Conservation (phyloP, 2,113 vertebrate genomes). For the Eretmochelys imbricata region DNA sequence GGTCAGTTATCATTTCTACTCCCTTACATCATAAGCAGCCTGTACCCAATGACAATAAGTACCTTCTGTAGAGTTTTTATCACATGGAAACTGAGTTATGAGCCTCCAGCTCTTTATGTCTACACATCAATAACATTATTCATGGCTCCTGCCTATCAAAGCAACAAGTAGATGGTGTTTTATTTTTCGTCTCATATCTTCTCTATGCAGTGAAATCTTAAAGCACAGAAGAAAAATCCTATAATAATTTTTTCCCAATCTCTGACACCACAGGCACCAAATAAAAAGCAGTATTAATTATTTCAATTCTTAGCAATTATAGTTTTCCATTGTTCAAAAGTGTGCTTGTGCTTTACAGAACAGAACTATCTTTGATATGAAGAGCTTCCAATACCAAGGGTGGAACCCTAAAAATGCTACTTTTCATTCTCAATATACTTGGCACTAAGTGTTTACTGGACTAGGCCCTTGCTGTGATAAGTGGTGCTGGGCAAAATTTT, state of each 20-base stretch:
- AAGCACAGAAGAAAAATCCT: slow-evolving; percentile 21
- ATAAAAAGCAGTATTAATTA: background rate
- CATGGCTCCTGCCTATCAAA: slow-evolving; percentile 47
- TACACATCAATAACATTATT: slow-evolving; percentile 56
- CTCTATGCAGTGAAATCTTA: slow-evolving; percentile 44
- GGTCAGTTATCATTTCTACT: slow-evolving; percentile 51
- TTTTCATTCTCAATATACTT: background rate
- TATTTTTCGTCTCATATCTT: slow-evolving; percentile 41
- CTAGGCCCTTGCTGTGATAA: background rate
- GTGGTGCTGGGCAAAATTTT: background rate
- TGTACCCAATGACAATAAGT: slow-evolving; percentile 19
- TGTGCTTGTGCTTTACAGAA: background rate
- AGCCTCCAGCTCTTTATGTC: slow-evolving; percentile 54
- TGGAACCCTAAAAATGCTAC: background rate
- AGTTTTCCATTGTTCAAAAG: slow-evolving; percentile 17
- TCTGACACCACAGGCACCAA: slow-evolving; percentile 18
- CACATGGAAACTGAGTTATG: slow-evolving; percentile 40
- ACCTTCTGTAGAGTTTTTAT: slow-evolving; percentile 59
- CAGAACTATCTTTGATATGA: background rate
- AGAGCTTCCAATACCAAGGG: background rate
- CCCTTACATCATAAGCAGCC: slow-evolving; percentile 33
- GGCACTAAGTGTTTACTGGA: background rate
- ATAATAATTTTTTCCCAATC: slow-evolving; percentile 10
- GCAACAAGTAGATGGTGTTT: slow-evolving; percentile 41
- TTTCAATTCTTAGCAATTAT: background rate